Base-by-base conservation (phyloP, 1,140 invertebrate genomes). In the Tenebrio molitor region DNA sequence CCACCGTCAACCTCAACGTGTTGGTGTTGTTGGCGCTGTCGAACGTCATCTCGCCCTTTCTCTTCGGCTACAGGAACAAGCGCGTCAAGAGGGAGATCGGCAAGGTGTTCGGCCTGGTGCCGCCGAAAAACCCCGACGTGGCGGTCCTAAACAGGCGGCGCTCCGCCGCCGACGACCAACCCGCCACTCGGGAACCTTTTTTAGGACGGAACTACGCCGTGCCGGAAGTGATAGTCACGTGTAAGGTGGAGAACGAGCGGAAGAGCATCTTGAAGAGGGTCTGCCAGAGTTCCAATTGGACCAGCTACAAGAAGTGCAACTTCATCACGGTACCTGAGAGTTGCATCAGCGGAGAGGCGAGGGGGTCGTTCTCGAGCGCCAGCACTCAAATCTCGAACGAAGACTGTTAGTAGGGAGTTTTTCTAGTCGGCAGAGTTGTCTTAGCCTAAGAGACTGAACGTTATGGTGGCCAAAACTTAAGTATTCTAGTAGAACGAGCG, bases 1-100 rank as follows among this genome's bases (percentile, higher is more conserved):
- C 81, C 42, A 75, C 84, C 34, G 83, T 83, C 10, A 85, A 87
- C 73, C 80, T 83, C 36, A 21, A 90, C 3, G 87, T 88, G 7
- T 82, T 94, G 25, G 87, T 91, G 36, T 85, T 92, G 75, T 83
- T 93, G 10, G 84, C 91, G 10, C 81, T 91, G 19, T 89, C 90
- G 14, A 89, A 91, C 12, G 87, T 92, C 17, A 85, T 89, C 1
- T 93, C 91, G 8, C 92, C 93, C 0, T 88, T 93, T 79, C 84
- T 95, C 16, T 95, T 94, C 81, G 92, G 92, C 6, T 90, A 93
- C 78, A 87, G 93, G 3, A 94, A 92, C 23, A 88, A 90, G 16
- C 86, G 92, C 1, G 90, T 94, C 7, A 90, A 93, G 74, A 85
- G 91, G 3, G 92, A 94, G 75, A 86, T 90, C 1, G 84, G 87